phyloP scores from a whole-genome alignment of 2,888 invertebrate genomes.

The Lottia gigantea region DNA sequence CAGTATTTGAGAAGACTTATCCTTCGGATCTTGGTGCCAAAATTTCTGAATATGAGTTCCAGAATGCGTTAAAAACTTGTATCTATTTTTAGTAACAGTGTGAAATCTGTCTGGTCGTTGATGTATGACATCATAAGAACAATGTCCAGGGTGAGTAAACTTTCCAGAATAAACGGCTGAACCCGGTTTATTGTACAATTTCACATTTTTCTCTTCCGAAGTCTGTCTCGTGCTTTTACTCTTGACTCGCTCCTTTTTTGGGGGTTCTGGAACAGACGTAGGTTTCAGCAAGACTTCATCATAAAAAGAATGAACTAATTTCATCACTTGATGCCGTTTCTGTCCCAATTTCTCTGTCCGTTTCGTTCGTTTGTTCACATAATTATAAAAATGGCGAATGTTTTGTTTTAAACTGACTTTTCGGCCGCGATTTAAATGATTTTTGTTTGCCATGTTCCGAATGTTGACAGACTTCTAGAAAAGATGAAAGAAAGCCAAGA shows the following conservation, averaged over 20 bases:
- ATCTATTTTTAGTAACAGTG: not conserved
- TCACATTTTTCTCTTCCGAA: not conserved
- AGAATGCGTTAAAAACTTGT: not conserved
- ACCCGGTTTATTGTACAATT: not conserved
- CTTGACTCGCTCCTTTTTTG: not conserved
- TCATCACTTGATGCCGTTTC: not conserved
- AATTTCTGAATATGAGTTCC: not conserved
- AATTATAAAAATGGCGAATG: not conserved
- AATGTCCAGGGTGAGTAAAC: not conserved
- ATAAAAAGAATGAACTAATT: not conserved
- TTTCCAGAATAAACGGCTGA: not conserved
- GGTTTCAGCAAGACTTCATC: not conserved
- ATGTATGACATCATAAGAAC: slow-evolving; percentile 4
- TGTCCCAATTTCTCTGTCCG: not conserved
- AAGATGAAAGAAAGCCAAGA: no score
- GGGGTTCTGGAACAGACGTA: not conserved
- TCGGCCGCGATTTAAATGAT: no score
- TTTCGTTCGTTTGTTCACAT: not conserved
- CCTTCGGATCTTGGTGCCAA: no score
- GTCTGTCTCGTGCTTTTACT: not conserved
- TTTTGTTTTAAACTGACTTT: not conserved
- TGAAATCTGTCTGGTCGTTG: not conserved
- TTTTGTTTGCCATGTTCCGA: no score
- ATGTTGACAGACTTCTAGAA: no score
- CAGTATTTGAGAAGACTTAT: no score